A percentile compares a stretch with the other conserved stretches of the same genome.
These are phyloP conservation scores for Mantis religiosa DNA, from an alignment of 2,888 invertebrate genomes.

Conservation along the genomic window DNA sequence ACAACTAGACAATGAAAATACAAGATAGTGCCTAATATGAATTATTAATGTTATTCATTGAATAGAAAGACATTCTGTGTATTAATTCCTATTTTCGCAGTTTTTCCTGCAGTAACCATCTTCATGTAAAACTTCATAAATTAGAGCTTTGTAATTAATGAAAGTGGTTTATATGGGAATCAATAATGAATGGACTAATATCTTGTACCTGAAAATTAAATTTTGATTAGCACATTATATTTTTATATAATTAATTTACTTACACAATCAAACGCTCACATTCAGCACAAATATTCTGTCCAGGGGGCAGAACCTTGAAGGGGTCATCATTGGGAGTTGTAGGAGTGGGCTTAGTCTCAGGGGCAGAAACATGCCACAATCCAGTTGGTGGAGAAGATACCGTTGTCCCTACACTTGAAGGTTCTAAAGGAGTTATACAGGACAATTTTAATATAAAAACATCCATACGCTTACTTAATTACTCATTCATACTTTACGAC, in stretches of 20 bases:
- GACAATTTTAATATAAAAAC: background rate
- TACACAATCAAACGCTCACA: constrained; percentile 97
- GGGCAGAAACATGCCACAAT: constrained; percentile 71
- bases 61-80: too few species aligned
- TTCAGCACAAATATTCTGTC: constrained; percentile 92
- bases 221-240: background rate
- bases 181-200: constrained; percentile 4
- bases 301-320: constrained; percentile 71
- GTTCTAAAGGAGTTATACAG: constrained; percentile 3
- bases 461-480: background rate
- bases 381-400: constrained; percentile 46
- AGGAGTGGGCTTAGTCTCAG: constrained; percentile 53
- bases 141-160: background rate
- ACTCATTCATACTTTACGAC: background rate
- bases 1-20: too few species aligned
- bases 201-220: background rate
- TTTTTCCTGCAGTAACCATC: too few species aligned
- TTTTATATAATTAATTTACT: constrained; percentile 49
- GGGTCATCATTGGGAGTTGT: constrained; percentile 44
- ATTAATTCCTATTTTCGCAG: too few species aligned
- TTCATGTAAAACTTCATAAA: too few species aligned
- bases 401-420: constrained; percentile 32
- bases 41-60: too few species aligned
- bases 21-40: too few species aligned
- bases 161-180: background rate